A percentile compares a stretch with the other conserved stretches of the same genome.
Conservation (phyloP, 2,797 vertebrate species). For the Coendou prehensilis region DNA sequence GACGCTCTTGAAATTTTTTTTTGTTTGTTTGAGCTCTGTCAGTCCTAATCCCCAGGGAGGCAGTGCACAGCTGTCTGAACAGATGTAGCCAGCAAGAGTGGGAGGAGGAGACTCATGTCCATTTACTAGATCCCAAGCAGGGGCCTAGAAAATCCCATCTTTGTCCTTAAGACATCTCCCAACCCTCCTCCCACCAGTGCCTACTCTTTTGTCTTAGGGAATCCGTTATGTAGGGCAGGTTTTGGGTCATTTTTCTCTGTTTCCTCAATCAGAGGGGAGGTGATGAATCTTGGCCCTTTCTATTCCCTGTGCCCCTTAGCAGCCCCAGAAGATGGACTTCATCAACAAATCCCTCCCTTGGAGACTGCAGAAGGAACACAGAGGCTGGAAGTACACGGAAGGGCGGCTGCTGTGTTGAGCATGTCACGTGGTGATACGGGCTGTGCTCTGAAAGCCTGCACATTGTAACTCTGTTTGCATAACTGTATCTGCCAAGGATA, state of each 20-base stretch:
- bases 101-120: background rate
- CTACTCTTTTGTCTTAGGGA: background rate
- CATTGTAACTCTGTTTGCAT: background rate
- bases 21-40: background rate
- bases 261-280: background rate
- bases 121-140: background rate
- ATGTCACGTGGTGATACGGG: background rate
- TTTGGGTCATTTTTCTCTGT: background rate
- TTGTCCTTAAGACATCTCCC: background rate
- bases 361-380: background rate
- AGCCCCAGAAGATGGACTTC: background rate
- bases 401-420: background rate
- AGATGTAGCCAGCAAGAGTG: constrained; percentile 37
- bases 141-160: constrained; percentile 2
- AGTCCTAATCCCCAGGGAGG: background rate
- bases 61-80: constrained; percentile 47
- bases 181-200: fast-evolving
- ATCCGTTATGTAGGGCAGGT: background rate
- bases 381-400: background rate
- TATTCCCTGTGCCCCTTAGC: background rate
- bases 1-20: background rate
- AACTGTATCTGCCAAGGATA: constrained; percentile 30
- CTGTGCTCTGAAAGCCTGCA: background rate
- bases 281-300: background rate
- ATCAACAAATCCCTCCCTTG: background rate